phyloP scores from a whole-genome alignment of 2,797 vertebrate genomes.

The Ptychadena robeensis region DNA sequence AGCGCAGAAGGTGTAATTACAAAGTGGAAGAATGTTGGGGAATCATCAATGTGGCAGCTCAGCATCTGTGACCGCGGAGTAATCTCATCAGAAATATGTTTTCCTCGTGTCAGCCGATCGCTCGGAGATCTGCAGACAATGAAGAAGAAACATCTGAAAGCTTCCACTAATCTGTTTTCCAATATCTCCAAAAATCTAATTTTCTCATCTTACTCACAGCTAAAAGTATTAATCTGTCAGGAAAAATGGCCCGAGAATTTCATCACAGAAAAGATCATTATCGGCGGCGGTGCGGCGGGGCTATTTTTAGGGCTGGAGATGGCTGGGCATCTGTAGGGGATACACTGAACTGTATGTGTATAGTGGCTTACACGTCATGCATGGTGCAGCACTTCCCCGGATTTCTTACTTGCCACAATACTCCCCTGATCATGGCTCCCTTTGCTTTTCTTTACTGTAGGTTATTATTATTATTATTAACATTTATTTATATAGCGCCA shows the following conservation, averaged over 20 bases:
- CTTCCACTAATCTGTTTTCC: constrained; percentile 45
- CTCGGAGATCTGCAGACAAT: constrained; percentile 5
- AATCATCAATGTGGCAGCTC: neutral
- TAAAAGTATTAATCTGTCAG: constrained; percentile 18
- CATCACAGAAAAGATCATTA: constrained; percentile 34
- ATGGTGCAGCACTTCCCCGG: too few species aligned
- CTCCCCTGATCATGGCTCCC: too few species aligned
- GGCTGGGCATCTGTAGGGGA: neutral
- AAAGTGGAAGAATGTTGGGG: neutral
- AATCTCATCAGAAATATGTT: constrained; percentile 23
- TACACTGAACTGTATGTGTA: too few species aligned
- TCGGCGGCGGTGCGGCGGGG: constrained; percentile 4
- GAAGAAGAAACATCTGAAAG: constrained; percentile 27
- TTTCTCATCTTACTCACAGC: constrained; percentile 32
- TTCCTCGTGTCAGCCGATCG: neutral
- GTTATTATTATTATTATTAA: too few species aligned
- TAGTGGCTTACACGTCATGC: too few species aligned
- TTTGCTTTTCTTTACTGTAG: too few species aligned
- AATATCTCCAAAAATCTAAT: constrained; percentile 48
- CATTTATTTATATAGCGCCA: too few species aligned
- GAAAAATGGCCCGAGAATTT: constrained; percentile 20
- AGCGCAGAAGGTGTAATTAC: neutral
- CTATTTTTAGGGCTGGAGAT: constrained; percentile 12
- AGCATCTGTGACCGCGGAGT: neutral
- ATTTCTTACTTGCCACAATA: too few species aligned